Percentiles rank a stretch among this genome's conserved stretches.
Conservation (phyloP, 2,888 invertebrate genomes). For the Deroplatys truncata region DNA sequence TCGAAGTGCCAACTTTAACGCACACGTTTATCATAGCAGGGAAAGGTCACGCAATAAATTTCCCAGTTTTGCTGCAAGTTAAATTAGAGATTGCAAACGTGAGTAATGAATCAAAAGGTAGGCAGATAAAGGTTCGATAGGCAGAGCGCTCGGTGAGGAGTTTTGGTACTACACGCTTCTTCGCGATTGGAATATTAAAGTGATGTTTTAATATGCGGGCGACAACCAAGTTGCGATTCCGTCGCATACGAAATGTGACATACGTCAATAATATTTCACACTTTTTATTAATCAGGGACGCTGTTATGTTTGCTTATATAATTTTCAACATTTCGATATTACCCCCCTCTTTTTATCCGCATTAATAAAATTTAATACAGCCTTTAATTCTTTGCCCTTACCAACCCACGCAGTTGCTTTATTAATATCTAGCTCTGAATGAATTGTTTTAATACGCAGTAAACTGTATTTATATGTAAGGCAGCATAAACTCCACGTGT, state of each 20-base stretch:
- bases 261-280: neutral
- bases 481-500: too few species aligned
- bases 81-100: neutral
- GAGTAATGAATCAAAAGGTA: neutral
- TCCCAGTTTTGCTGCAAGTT: neutral
- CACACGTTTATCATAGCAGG: neutral
- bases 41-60: neutral
- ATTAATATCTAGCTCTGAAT: too few species aligned
- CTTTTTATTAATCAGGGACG: neutral
- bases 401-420: too few species aligned
- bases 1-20: neutral
- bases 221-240: neutral
- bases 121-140: neutral
- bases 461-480: too few species aligned
- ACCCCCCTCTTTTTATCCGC: too few species aligned
- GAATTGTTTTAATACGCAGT: too few species aligned
- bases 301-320: too few species aligned
- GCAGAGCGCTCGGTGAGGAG: neutral
- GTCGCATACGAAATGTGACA: too few species aligned
- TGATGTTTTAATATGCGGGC: constrained; percentile 9
- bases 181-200: constrained; percentile 6
- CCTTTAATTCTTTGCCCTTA: too few species aligned
- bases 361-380: too few species aligned
- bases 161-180: neutral
- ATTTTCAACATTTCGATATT: too few species aligned